phyloP scores from a whole-genome alignment of 2,797 vertebrate species.

The Cuculus canorus region DNA sequence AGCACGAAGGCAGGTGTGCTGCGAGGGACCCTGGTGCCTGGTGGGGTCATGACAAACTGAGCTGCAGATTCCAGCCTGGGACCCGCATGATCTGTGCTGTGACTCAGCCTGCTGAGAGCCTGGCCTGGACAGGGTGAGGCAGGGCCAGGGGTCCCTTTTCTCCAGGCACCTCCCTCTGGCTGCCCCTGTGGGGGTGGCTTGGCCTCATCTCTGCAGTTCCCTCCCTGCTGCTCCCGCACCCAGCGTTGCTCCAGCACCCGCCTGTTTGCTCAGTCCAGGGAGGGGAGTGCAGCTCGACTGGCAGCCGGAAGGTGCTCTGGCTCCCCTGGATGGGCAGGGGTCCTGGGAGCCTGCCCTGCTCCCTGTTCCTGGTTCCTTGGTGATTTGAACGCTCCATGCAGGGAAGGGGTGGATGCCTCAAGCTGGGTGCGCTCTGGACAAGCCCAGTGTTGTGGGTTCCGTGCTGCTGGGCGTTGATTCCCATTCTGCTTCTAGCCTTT shows the following conservation, averaged over 20 bases:
- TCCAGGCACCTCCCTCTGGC: not conserved
- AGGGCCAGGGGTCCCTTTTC: not conserved
- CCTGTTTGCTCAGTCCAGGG: not conserved
- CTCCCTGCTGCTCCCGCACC: not conserved
- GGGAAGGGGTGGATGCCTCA: accelerated
- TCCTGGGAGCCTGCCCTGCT: not conserved
- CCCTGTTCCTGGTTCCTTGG: accelerated
- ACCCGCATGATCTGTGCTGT: not conserved
- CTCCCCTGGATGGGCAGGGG: too few species aligned
- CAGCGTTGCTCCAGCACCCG: not conserved
- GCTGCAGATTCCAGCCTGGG: not conserved
- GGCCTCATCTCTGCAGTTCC: not conserved
- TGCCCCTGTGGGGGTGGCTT: accelerated
- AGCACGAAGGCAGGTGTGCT: not conserved
- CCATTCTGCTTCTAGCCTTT: not conserved
- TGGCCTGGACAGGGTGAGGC: accelerated
- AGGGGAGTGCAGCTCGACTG: not conserved
- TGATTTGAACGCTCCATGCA: not conserved
- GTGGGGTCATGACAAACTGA: constrained; percentile 33
- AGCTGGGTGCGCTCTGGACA: not conserved
- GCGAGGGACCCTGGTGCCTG: not conserved
- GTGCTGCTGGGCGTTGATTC: not conserved
- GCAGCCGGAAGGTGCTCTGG: not conserved
- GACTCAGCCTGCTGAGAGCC: constrained; percentile 20
- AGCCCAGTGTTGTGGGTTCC: not conserved